phyloP scores from a whole-genome alignment of 1,140 invertebrate species.

The Drosophila azteca region DNA sequence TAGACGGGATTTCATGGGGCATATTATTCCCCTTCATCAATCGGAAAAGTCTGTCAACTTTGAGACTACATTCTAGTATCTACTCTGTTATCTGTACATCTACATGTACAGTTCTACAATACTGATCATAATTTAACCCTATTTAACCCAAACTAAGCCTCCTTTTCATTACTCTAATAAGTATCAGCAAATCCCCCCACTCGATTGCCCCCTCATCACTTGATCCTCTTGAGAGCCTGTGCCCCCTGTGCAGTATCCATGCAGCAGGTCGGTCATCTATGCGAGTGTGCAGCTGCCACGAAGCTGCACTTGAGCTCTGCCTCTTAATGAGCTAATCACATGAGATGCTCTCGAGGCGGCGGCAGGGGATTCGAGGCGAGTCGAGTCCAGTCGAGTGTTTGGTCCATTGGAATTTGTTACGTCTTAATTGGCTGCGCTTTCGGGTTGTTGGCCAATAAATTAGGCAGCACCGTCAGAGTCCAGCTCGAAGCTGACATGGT shows the following conservation, averaged over 20 bases:
- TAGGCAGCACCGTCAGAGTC: conserved; percentile 35
- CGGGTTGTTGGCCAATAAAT: conserved; percentile 53
- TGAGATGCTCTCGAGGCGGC: conserved; percentile 40
- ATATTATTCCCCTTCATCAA: too few relatives aligned
- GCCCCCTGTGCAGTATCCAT: background rate
- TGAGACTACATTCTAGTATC: background rate
- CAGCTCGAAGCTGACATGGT: conserved; percentile 17
- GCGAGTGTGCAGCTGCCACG: conserved; percentile 12
- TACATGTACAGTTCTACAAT: too few relatives aligned
- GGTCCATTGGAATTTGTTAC: conserved; percentile 61
- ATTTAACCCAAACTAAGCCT: too few relatives aligned
- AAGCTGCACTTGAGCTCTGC: conserved; percentile 27
- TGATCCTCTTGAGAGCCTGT: conserved; percentile 12
- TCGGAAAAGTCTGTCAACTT: too few relatives aligned
- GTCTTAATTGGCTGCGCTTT: conserved; percentile 75
- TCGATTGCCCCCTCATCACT: background rate
- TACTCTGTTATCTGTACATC: too few relatives aligned
- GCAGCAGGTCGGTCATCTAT: conserved; percentile 26
- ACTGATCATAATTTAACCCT: too few relatives aligned
- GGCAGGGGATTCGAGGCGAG: conserved; percentile 47
- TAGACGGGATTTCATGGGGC: too few relatives aligned
- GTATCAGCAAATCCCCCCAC: background rate
- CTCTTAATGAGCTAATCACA: conserved; percentile 79
- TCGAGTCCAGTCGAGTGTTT: conserved; percentile 37
- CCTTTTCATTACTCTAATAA: background rate